Conservation (phyloP, 2,113 vertebrate genomes). For the Oceanodroma tethys region DNA sequence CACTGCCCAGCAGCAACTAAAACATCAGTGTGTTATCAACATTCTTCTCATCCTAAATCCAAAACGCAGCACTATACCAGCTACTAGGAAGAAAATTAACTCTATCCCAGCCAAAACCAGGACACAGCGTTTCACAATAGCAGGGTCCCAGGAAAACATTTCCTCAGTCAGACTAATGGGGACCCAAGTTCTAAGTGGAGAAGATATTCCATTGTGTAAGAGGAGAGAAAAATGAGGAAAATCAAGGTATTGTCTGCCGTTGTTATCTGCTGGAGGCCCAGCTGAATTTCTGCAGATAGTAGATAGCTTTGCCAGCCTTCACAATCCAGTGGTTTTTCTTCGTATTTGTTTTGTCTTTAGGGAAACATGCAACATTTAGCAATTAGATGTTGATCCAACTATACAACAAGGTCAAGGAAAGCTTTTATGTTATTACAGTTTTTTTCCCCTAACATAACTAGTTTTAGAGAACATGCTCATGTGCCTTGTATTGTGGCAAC, state of each 20-base stretch:
- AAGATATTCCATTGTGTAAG: not conserved
- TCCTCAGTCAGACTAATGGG: not conserved
- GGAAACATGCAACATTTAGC: constrained; percentile 2
- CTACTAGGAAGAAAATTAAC: no score
- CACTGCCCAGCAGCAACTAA: no score
- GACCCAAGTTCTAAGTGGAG: not conserved
- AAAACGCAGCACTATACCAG: no score
- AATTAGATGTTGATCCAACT: constrained; percentile 29
- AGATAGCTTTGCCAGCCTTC: constrained; percentile 53
- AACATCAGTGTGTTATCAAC: no score
- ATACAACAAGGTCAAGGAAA: constrained; percentile 42
- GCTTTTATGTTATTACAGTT: not conserved
- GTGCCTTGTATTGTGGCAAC: not conserved
- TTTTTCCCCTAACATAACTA: not conserved
- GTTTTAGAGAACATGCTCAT: not conserved
- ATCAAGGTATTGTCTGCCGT: constrained; percentile 16
- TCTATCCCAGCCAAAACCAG: no score
- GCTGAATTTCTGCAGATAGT: constrained; percentile 55
- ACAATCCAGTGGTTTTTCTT: constrained; percentile 16
- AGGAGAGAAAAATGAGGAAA: not conserved
- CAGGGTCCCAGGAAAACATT: not conserved
- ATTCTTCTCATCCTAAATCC: no score
- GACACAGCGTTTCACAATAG: not conserved
- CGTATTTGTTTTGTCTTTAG: constrained; percentile 19
- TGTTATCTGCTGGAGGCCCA: constrained; percentile 37